These are phyloP conservation scores for Oryctes rhinoceros DNA, from an alignment of 1,140 invertebrate genomes.

Conservation along the genomic window DNA sequence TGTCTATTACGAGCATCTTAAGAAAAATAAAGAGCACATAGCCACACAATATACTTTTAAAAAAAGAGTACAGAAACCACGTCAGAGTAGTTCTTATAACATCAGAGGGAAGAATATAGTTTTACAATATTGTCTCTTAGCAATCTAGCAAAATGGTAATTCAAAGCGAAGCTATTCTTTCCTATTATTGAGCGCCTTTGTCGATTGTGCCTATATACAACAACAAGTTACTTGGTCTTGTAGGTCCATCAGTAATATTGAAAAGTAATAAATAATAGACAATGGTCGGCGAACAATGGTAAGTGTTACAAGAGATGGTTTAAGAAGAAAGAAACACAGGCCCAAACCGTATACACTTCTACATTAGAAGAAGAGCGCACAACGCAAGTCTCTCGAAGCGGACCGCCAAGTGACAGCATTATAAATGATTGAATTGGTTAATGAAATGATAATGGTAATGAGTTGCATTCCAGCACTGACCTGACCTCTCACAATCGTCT, in stretches of 20 bases:
- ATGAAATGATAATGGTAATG: slow-evolving; percentile 58
- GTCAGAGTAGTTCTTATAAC: too few species aligned
- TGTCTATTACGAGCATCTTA: too few species aligned
- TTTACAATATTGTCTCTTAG: too few species aligned
- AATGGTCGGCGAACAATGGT: slow-evolving; percentile 25
- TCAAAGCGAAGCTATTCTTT: too few species aligned
- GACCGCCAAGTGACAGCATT: slow-evolving; percentile 51
- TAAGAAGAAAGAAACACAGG: slow-evolving; percentile 11
- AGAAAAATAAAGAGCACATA: too few species aligned
- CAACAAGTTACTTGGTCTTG: background rate
- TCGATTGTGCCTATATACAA: too few species aligned
- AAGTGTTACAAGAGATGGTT: slow-evolving; percentile 1
- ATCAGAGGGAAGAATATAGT: too few species aligned
- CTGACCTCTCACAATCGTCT: slow-evolving; percentile 49
- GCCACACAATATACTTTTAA: too few species aligned
- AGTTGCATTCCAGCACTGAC: slow-evolving; percentile 52
- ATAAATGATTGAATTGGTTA: slow-evolving; percentile 56
- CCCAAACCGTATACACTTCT: background rate
- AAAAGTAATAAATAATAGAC: slow-evolving; percentile 36
- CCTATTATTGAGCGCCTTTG: too few species aligned
- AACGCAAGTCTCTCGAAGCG: background rate
- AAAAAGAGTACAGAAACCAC: too few species aligned
- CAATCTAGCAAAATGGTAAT: too few species aligned
- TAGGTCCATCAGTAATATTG: slow-evolving; percentile 24
- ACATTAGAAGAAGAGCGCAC: background rate